A percentile compares a stretch with the other conserved stretches of the same genome.
Conservation (phyloP, 2,888 invertebrate genomes). For the Pristionchus exspectatus region DNA sequence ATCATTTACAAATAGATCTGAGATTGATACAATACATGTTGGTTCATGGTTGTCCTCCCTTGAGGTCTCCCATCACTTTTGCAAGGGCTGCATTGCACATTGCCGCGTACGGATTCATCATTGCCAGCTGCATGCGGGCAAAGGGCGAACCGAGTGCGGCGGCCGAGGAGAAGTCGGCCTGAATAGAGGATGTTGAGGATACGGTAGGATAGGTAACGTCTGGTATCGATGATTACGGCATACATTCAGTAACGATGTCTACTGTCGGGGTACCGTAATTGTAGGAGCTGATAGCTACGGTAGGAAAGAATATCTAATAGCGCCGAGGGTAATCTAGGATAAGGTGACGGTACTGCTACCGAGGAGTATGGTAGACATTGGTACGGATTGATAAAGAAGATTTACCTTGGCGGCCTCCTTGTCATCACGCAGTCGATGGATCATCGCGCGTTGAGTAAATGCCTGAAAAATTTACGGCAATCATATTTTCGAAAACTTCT, state of each 20-base stretch:
- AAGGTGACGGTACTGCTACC: too few relatives aligned
- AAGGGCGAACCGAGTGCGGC: conserved; percentile 90
- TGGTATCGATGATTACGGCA: background rate
- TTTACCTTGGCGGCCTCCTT: conserved; percentile 84
- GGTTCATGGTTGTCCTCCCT: conserved; percentile 61
- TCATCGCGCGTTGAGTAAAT: conserved; percentile 89
- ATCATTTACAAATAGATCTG: too few relatives aligned
- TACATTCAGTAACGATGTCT: background rate
- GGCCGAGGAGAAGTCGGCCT: conserved; percentile 87
- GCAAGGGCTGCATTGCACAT: conserved; percentile 90
- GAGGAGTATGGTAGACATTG: too few relatives aligned
- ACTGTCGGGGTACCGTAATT: background rate
- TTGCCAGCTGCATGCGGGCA: conserved; percentile 89
- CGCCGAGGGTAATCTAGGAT: background rate
- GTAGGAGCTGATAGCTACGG: background rate
- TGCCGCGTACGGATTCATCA: conserved; percentile 94
- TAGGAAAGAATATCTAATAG: background rate
- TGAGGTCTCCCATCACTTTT: conserved; percentile 74
- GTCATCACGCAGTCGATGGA: conserved; percentile 86
- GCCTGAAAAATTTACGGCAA: conserved; percentile 82
- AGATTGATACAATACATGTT: too few relatives aligned
- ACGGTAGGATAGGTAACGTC: background rate
- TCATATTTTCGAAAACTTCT: background rate
- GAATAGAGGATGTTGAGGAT: conserved; percentile 63
- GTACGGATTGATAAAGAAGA: too few relatives aligned